Evolutionary conservation across 2,888 invertebrate species (phyloP).

Genomic region (Dermolepida albohirtum): DNA sequence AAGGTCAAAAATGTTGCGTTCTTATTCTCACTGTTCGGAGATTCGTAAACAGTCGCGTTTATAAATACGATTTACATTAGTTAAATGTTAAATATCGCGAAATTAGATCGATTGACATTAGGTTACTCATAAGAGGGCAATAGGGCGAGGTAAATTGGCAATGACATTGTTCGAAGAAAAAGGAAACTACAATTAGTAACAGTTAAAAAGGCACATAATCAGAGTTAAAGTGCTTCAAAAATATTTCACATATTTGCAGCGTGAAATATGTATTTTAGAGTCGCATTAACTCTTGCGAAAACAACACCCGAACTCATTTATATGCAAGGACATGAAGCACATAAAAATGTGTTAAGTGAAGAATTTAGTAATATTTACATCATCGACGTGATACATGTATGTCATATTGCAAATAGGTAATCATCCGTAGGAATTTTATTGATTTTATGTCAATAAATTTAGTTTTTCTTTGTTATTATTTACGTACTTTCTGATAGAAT

Average conservation of each 20-base stretch:
- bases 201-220: no score
- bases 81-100: constrained; percentile 2
- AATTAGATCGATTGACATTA: background rate
- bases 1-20: constrained; percentile 30
- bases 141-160: constrained; percentile 4
- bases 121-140: background rate
- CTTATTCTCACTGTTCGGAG: background rate
- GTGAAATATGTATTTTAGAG: constrained; percentile 5
- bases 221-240: background rate
- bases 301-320: background rate
- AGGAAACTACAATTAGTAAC: background rate
- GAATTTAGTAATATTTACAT: constrained; percentile 5
- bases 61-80: constrained; percentile 8
- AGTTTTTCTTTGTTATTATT: background rate
- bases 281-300: constrained; percentile 3
- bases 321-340: constrained; percentile 17
- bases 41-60: background rate
- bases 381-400: background rate
- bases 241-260: constrained; percentile 1
- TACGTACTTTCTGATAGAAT: no score
- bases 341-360: constrained; percentile 13
- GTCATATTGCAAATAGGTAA: no score
- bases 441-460: background rate
- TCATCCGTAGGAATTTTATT: background rate
- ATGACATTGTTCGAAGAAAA: background rate